Evolutionary conservation across 2,113 vertebrate genomes (phyloP).

Genomic region (Pavo muticus): DNA sequence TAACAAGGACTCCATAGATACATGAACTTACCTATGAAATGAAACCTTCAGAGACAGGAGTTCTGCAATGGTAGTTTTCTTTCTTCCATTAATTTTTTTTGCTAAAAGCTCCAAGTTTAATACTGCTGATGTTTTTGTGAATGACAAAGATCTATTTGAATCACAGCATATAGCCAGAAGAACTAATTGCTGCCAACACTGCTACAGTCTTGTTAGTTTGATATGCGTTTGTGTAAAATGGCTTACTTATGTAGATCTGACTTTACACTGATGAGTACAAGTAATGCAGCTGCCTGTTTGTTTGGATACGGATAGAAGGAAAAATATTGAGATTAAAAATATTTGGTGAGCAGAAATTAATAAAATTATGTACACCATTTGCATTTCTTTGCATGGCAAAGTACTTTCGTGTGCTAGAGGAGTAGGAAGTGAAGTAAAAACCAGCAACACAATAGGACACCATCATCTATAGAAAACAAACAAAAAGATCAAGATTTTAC

Average conservation of each 20-base stretch:
- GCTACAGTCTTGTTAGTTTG: background rate
- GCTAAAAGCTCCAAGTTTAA: background rate
- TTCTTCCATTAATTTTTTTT: background rate
- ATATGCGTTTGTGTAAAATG: background rate
- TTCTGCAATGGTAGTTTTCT: background rate
- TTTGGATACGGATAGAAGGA: background rate
- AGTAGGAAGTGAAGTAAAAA: background rate
- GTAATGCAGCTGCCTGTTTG: background rate
- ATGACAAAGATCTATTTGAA: background rate
- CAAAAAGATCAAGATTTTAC: background rate
- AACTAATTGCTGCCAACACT: background rate
- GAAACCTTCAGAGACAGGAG: background rate
- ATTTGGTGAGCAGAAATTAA: background rate
- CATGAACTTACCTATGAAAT: background rate
- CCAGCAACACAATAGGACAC: too few species aligned
- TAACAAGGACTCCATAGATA: background rate
- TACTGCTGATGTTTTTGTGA: background rate
- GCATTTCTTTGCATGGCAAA: background rate
- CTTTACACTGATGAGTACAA: fast-evolving
- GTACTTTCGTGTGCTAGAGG: background rate
- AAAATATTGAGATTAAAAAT: background rate
- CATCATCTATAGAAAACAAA: background rate
- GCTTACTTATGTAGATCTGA: background rate
- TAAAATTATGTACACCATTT: fast-evolving
- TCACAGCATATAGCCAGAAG: background rate